Evolutionary conservation across 2,797 vertebrate genomes (phyloP), one percentile per base, ranked within the genome.

Genomic region (Anomalospiza imberbis): DNA sequence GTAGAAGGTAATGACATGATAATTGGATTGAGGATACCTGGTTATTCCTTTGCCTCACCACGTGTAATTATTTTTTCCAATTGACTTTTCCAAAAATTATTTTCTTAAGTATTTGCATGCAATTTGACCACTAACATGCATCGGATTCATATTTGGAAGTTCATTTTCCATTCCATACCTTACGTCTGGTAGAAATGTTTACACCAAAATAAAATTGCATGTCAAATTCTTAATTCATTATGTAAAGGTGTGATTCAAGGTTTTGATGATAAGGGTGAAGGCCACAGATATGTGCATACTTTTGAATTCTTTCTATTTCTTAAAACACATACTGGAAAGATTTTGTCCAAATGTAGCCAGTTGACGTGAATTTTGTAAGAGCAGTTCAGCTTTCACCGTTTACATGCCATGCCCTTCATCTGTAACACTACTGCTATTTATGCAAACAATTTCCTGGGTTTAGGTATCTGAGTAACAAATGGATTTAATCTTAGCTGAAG

Each of bases 261-360:
- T 12, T 68, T 2, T 15, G 19, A 9, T 17, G 11, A 6, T 65
- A 55, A 55, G 40, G 55, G n/a, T 77, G 4, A 57, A 75, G 31
- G 54, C 45, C 0, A 2, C 9, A 36, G 61, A 17, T 1, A 1
- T 4, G 3, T 1, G 0, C 58, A 16, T 42, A 65, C 12, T 36
- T 73, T 54, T 42, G 17, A 88, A 54, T 67, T 80, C 13, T 44
- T 72, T 48, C 3, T 61, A 18, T 70, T 93, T 84, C 61, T 53
- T 74, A 40, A 84, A 81, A 61, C 16, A 7, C 0, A 3, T 40
- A 18, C 5, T 54, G 19, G 25, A 67, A 80, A 57, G n/a, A 32
- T 51, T 60, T 18, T 51, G 8, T 65, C 75, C 20, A 65, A 68
- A 40, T 34, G 17, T 72, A 51, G 54, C 19, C 7, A 25, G 0